These are phyloP conservation scores for Eupithecia inturbata DNA, from an alignment of 2,888 invertebrate species.

Conservation along the genomic window DNA sequence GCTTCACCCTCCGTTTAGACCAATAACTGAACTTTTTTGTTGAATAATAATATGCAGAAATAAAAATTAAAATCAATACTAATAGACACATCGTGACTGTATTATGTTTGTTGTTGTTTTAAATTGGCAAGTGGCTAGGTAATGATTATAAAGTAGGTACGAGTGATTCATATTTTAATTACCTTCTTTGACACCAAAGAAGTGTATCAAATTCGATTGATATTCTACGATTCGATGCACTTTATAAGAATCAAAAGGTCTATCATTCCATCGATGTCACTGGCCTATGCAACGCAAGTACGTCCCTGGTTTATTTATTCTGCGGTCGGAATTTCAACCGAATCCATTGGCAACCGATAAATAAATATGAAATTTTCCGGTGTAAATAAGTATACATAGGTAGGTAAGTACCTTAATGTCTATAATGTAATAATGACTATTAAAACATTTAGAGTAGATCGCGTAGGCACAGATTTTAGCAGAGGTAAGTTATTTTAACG, in stretches of 20 bases:
- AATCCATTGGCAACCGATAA: neutral
- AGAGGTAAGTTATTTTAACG: too few relatives aligned
- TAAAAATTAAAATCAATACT: slow-evolving; percentile 12
- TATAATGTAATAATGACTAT: too few relatives aligned
- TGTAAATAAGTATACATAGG: too few relatives aligned
- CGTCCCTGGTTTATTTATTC: neutral
- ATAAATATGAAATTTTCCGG: too few relatives aligned
- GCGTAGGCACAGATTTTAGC: too few relatives aligned
- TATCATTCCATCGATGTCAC: neutral
- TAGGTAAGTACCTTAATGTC: too few relatives aligned
- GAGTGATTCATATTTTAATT: neutral
- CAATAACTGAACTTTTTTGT: slow-evolving; percentile 13
- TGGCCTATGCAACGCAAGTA: neutral
- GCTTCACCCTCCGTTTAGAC: slow-evolving; percentile 9
- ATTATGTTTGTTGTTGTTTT: neutral
- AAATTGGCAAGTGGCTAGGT: neutral
- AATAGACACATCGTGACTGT: slow-evolving; percentile 5
- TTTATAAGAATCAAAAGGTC: neutral
- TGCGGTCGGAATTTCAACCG: neutral
- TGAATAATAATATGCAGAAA: slow-evolving; percentile 10
- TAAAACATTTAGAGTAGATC: too few relatives aligned
- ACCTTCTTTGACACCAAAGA: neutral
- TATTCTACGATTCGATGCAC: neutral
- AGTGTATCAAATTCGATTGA: slow-evolving; percentile 1
- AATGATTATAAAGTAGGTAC: neutral